Evolutionary conservation across 2,888 invertebrate species (phyloP), one percentile per base, ranked within the genome.

Genomic region (Sipha maydis): DNA sequence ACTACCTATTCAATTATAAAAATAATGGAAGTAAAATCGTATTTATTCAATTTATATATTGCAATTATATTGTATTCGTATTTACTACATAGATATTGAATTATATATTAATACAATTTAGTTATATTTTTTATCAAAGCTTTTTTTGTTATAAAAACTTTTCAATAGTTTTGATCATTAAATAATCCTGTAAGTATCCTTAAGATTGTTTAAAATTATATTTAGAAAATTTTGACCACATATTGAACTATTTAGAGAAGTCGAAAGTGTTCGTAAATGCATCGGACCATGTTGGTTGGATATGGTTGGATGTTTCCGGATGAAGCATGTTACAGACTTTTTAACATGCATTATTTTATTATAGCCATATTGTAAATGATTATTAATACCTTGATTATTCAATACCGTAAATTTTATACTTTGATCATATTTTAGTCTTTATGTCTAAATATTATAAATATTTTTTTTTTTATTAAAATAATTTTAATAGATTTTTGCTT

Each of bases 191-290:
- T 69, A 28, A 11, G n/a, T n/a, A 69, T 25, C 3, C 25, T 69
- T 25, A 28, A 69, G 69, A 61, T 61, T 61, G 61, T 8, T n/a
- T n/a, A 7, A 69, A 69, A 69, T 69, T 14, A 14, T 83, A 5
- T 84, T 84, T 84, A 84, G 84, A 84, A 84, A 84, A 41, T 84
- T 61, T 84, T 76, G 61, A 76, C 61, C 84, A 31, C 67, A 85
- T 38, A 67, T 85, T 67, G 76, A 48, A 48, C 67, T 75, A 38
- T 84, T 76, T 48, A 85, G 84, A 85, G 31, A 85, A 85, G 84
- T 77, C 84, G 84, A 85, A 85, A 85, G 84, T 85, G 76, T 77
- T 75, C 21, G 61, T 25, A 67, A 28, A 61, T 21, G 84, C 76
- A 77, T 67, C 67, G 84, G 41, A 85, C 84, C 84, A 61, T 41